A percentile compares a stretch with the other conserved stretches of the same genome.
phyloP scores from a whole-genome alignment of 2,888 invertebrate genomes.

The Hoplodrina blanda region DNA sequence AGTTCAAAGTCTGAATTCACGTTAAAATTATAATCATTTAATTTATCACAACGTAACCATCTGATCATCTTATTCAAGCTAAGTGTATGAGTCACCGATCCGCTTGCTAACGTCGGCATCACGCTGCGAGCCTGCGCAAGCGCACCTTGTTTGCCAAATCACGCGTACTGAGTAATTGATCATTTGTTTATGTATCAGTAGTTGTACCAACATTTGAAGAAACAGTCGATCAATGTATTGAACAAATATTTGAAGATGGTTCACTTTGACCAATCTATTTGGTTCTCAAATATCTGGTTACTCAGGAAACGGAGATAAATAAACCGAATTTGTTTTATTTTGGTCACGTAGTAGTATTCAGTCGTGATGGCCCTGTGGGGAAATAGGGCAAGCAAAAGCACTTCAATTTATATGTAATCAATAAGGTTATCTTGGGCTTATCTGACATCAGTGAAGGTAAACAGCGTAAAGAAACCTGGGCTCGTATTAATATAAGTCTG shows the following conservation, averaged over 20 bases:
- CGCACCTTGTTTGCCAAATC: conserved; percentile 70
- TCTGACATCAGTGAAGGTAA: too few species aligned
- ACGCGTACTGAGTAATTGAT: conserved; percentile 68
- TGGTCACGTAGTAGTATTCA: too few species aligned
- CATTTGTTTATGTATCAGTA: conserved; percentile 62
- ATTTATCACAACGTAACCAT: conserved; percentile 29
- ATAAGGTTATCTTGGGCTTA: too few species aligned
- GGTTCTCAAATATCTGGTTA: conserved; percentile 24
- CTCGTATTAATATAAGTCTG: too few species aligned
- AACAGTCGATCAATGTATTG: conserved; percentile 22
- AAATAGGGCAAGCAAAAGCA: too few species aligned
- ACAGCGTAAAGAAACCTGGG: too few species aligned
- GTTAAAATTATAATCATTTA: conserved; percentile 12
- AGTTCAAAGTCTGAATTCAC: conserved; percentile 9
- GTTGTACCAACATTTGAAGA: conserved; percentile 54
- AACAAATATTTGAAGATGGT: conserved; percentile 33
- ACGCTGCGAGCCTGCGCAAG: conserved; percentile 46
- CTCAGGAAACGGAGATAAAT: conserved; percentile 3
- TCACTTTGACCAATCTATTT: conserved; percentile 17
- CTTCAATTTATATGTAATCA: too few species aligned
- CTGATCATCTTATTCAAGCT: conserved; percentile 39
- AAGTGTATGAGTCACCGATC: conserved; percentile 57
- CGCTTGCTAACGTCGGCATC: conserved; percentile 47
- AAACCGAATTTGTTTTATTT: neutral
- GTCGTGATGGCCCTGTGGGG: too few species aligned